Evolutionary conservation across 2,797 vertebrate genomes (phyloP), one percentile per base, ranked within the genome.

Genomic region (Rhynchonycteris naso): DNA sequence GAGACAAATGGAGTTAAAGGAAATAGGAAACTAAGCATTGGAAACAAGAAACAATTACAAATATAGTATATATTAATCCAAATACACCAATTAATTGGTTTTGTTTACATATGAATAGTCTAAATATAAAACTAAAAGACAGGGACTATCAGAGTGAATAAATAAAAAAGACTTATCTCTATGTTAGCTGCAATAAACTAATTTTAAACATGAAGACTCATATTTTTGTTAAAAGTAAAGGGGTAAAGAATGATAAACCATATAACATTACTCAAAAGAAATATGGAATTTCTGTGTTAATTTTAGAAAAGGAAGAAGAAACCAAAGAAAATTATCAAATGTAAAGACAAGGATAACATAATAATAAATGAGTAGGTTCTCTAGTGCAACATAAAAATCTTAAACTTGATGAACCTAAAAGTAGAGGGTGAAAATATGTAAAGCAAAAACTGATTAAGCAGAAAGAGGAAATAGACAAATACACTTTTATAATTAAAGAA

Each of bases 111-210:
- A 24, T 72, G 26, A 88, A 33, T 72, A 54, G 8, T 78, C 21
- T 52, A 91, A 83, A 59, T 84, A 91, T 15, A 83, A 11, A 88
- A 78, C 71, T 78, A 69, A 92, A 89, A 79, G 24, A 71, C 30
- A 83, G 35, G 83, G 47, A 84, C 16, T 89, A 9, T 58, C 72
- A 52, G 47, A 84, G n/a, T 71, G 12, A 13, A 79, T 79, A 58
- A 88, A 83, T n/a, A 65, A 24, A 63, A 58, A 81, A 75, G 50
- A 56, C 28, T 72, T 47, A 61, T 58, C 3, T 69, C 5, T 22
- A 66, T 7, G 13, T 63, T 71, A 43, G 47, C 59, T 76, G 50
- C 3, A 76, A 90, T 33, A 85, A 94, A 69, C 4, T 21, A 24
- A 86, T 21, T 68, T 68, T 85, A 94, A 54, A 80, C 3, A 84